phyloP scores from a whole-genome alignment of 1,140 invertebrate genomes.

The Limonius californicus region DNA sequence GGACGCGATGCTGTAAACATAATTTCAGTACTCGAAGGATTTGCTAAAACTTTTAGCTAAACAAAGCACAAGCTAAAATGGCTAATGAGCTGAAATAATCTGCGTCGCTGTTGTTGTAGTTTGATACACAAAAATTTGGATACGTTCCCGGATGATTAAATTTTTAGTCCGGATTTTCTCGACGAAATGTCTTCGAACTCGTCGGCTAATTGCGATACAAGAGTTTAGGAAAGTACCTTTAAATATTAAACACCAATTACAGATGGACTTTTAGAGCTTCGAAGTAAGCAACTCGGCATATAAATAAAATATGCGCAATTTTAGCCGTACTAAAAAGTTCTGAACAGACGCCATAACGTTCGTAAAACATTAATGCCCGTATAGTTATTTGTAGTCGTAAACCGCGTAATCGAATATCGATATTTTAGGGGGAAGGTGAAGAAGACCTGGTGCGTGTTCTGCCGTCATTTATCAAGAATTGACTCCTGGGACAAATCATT shows the following conservation, averaged over 20 bases:
- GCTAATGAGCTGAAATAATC: too few relatives aligned
- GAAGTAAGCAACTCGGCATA: background rate
- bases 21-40: too few relatives aligned
- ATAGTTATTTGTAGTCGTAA: constrained; percentile 1
- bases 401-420: constrained; percentile 2
- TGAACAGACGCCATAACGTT: background rate
- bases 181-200: background rate
- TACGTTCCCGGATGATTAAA: background rate
- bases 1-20: too few relatives aligned
- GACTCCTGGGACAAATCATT: constrained; percentile 28
- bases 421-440: background rate
- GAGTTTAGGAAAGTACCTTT: background rate
- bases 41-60: too few relatives aligned
- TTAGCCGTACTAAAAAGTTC: background rate
- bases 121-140: too few relatives aligned
- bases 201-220: background rate
- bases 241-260: too few relatives aligned
- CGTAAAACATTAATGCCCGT: background rate
- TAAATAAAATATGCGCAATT: background rate
- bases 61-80: too few relatives aligned
- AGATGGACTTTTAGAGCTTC: background rate
- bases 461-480: constrained; percentile 25
- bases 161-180: background rate
- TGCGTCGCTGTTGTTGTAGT: too few relatives aligned
- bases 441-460: constrained; percentile 20